These are phyloP conservation scores for Ormyrus labotus DNA, from an alignment of 2,888 invertebrate species.

Conservation along the genomic window DNA sequence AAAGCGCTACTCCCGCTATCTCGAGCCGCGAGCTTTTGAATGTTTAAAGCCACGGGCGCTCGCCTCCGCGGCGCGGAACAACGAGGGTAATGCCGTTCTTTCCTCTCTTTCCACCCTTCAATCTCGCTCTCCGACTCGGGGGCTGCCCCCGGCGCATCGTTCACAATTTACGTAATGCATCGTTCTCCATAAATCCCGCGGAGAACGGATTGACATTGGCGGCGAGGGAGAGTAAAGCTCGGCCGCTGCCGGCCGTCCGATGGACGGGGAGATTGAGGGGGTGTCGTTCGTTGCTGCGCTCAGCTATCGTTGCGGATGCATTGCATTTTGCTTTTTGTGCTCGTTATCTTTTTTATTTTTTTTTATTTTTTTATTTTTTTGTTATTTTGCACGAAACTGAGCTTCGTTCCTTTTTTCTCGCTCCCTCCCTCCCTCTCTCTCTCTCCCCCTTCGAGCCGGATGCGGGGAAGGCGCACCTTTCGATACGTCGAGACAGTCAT, in stretches of 20 bases:
- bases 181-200: conserved; percentile 66
- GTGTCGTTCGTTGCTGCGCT: not conserved
- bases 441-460: conserved; percentile 23
- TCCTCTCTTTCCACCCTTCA: conserved; percentile 21
- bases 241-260: conserved; percentile 26
- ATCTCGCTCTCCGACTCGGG: conserved; percentile 42
- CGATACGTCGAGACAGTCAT: conserved; percentile 43
- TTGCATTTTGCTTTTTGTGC: conserved; percentile 52
- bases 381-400: not conserved
- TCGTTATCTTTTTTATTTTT: conserved; percentile 41
- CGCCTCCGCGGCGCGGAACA: not conserved
- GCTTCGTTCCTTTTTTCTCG: conserved; percentile 3
- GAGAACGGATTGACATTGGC: conserved; percentile 64
- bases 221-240: conserved; percentile 23
- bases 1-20: no score
- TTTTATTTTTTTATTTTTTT: conserved; percentile 11
- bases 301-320: conserved; percentile 44
- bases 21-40: conserved; percentile 20
- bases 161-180: conserved; percentile 70
- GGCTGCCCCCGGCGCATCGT: conserved; percentile 54
- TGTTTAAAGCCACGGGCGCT: conserved; percentile 42
- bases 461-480: conserved; percentile 13
- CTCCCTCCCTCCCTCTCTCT: not conserved
- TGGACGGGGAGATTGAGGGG: conserved; percentile 55
- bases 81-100: conserved; percentile 27